Conservation (phyloP, 2,797 vertebrate genomes). For the Acanthurus leucopareius region DNA sequence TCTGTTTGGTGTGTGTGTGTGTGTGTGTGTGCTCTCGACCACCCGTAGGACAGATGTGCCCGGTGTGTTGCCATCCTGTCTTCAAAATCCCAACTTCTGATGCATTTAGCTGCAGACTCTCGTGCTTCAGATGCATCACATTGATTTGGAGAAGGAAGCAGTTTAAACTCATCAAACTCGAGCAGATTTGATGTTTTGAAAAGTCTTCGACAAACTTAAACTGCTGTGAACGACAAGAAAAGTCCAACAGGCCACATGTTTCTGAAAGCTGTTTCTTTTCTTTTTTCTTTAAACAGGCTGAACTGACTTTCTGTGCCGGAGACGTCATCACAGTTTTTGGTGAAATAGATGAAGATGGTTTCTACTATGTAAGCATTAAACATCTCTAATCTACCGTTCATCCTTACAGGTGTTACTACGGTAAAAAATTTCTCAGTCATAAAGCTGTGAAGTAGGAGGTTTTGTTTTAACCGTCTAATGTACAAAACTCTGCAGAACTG, state of each 20-base stretch:
- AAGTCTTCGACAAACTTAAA: constrained; percentile 18
- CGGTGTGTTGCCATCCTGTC: constrained; percentile 72
- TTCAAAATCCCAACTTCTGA: constrained; percentile 75
- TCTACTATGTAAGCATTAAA: constrained; percentile 94
- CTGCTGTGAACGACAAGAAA: constrained; percentile 14
- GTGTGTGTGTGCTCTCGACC: constrained; percentile 21
- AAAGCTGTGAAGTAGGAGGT: too few species aligned
- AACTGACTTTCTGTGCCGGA: constrained; percentile 97
- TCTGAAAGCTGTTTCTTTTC: constrained; percentile 47
- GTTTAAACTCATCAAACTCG: constrained; percentile 68
- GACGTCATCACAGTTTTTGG: constrained; percentile 96
- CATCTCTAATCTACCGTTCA: neutral
- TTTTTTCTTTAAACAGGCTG: constrained; percentile 83
- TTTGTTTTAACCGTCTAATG: too few species aligned
- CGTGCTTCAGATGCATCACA: constrained; percentile 75
- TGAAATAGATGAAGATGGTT: constrained; percentile 98
- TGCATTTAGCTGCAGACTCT: constrained; percentile 76
- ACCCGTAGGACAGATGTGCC: constrained; percentile 52
- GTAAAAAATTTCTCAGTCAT: neutral
- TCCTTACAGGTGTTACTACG: neutral
- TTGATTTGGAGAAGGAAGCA: constrained; percentile 77
- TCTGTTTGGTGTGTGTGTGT: constrained; percentile 73
- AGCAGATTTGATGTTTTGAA: constrained; percentile 57
- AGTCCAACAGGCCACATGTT: neutral
- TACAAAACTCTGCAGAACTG: too few species aligned